A percentile compares a stretch with the other conserved stretches of the same genome.
Conservation (phyloP, 2,888 invertebrate genomes). For the Cartodere bifasciata region DNA sequence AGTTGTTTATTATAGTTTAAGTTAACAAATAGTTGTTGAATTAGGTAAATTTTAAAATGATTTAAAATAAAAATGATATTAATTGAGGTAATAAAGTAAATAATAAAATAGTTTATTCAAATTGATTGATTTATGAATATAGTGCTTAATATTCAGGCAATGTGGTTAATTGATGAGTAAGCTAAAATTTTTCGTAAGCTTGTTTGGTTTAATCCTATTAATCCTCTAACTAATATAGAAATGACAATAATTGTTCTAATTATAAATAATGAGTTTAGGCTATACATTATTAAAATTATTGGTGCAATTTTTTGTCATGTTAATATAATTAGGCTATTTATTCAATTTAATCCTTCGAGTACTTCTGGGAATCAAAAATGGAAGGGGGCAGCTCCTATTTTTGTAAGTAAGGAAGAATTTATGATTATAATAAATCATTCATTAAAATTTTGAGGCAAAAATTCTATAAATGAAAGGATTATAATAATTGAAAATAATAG, state of each 20-base stretch:
- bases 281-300: conserved; percentile 35
- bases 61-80: conserved; percentile 38
- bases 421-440: conserved; percentile 16
- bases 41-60: conserved; percentile 37
- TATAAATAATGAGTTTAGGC: conserved; percentile 29
- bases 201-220: conserved; percentile 36
- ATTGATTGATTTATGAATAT: conserved; percentile 17
- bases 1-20: conserved; percentile 31
- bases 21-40: conserved; percentile 40
- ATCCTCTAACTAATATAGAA: conserved; percentile 37
- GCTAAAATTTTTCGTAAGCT: conserved; percentile 43
- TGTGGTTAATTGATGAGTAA: conserved; percentile 51
- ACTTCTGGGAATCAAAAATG: conserved; percentile 49
- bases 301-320: conserved; percentile 55
- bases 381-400: conserved; percentile 45
- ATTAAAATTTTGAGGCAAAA: conserved; percentile 19
- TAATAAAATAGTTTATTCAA: conserved; percentile 28
- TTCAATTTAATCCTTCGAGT: conserved; percentile 45
- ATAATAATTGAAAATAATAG: conserved; percentile 38
- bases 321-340: conserved; percentile 42
- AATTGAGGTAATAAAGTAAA: conserved; percentile 37
- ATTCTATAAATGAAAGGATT: conserved; percentile 30
- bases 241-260: conserved; percentile 36
- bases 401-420: conserved; percentile 35
- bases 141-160: conserved; percentile 37